These are phyloP conservation scores for Microcebus murinus DNA, from an alignment of 2,113 vertebrate species.

Conservation along the genomic window DNA sequence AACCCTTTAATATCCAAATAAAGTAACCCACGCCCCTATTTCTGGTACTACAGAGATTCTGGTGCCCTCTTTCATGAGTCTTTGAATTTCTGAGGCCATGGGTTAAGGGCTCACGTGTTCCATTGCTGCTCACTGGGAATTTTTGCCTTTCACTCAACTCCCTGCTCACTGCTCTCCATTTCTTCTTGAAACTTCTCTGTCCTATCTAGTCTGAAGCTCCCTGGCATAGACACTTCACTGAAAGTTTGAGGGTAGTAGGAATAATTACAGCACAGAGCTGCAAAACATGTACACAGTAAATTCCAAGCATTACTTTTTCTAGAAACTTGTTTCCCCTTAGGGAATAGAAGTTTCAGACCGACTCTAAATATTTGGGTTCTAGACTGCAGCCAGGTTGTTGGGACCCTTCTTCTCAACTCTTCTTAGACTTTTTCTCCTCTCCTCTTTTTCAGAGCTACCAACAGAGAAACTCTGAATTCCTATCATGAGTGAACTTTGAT, in stretches of 20 bases:
- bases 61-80: neutral
- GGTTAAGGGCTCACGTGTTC: neutral
- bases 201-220: neutral
- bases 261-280: neutral
- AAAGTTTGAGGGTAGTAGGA: neutral
- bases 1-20: constrained; percentile 12
- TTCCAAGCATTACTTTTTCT: neutral
- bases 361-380: neutral
- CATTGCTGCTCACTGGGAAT: neutral
- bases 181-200: neutral
- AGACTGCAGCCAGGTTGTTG: neutral
- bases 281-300: neutral
- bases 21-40: neutral
- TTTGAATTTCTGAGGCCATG: neutral
- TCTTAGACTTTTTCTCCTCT: neutral
- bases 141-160: neutral
- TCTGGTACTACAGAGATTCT: neutral
- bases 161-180: neutral
- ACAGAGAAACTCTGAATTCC: neutral
- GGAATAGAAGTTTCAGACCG: neutral
- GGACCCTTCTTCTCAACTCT: neutral
- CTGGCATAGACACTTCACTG: neutral
- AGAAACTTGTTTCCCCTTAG: neutral
- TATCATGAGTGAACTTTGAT: neutral
- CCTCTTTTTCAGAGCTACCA: neutral